Percentiles rank a stretch among this genome's conserved stretches.
These are phyloP conservation scores for Sitobion miscanthi DNA, from an alignment of 1,140 invertebrate species.

Conservation along the genomic window DNA sequence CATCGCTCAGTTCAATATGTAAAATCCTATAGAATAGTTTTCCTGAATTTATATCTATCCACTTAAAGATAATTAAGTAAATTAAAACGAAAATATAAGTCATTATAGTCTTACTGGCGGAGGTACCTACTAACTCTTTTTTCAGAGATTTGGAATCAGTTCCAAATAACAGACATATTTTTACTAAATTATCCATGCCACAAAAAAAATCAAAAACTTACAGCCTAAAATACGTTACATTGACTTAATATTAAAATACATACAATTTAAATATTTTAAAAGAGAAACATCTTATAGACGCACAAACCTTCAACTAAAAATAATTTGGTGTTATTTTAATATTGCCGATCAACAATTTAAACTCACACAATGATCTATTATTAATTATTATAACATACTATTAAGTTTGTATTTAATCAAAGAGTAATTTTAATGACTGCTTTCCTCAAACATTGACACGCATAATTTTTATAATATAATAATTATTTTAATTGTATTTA, in stretches of 20 bases:
- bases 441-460: background rate
- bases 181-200: background rate
- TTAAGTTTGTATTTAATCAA: background rate
- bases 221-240: background rate
- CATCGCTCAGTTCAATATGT: background rate
- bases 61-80: background rate
- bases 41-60: background rate
- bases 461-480: background rate
- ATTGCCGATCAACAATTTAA: background rate
- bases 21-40: background rate
- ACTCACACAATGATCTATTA: no score
- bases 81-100: background rate
- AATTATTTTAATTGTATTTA: background rate
- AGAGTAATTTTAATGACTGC: background rate
- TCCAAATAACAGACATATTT: background rate
- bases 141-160: background rate
- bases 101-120: background rate
- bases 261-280: background rate
- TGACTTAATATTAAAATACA: background rate
- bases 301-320: background rate
- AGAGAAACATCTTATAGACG: background rate
- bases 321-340: background rate
- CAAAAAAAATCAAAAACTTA: background rate
- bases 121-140: background rate
- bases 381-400: no score